Base-by-base conservation (phyloP, 2,797 vertebrate species). In the Acropternis orthonyx region DNA sequence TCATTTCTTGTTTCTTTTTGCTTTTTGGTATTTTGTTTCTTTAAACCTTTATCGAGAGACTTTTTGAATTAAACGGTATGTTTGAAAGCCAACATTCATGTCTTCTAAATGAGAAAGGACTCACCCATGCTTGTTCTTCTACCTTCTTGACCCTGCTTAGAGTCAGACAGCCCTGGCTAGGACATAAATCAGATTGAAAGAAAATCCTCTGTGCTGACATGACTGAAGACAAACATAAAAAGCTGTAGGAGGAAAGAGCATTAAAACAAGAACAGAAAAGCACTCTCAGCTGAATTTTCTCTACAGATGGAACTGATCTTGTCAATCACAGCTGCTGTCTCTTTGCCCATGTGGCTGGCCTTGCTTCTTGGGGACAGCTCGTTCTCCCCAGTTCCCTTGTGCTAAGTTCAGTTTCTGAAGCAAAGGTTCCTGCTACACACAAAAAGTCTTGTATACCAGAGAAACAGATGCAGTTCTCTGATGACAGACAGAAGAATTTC, bases 401-500 rank as follows among this genome's bases (percentile, higher is more conserved):
- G 46, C 65, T 69, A 9, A 2, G 0, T 66, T 89, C 65, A 55
- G 23, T 24, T 94, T 89, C 67, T 55, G 67, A 73, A 62, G n/a
- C 61, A 88, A 52, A 94, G 79, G 88, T 65, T 92, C 34, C 65
- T 65, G 73, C 43, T 88, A 23, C 0, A 0, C 19, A 61, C 66
- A 37, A 27, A n/a, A 92, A 69, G 79, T 83, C 80, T 95, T 88
- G 86, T 81, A 72, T 58, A 88, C 46, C 80, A 84, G 46, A 88
- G 86, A 88, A 96, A 94, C 88, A 96, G 76, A 92, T 94, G 85
- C 83, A 84, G 69, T 41, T 84, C 41, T 93, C 58, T 82, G 81
- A 89, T 85, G 96, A 95, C 63, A 89, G 92, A 20, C 67, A 82
- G 75, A 95, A 87, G 24, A 66, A 92, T 93, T 94, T 93, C 91